Percentiles rank a stretch among this genome's conserved stretches.
phyloP scores from a whole-genome alignment of 1,140 invertebrate genomes.

The Drosophila asahinai region DNA sequence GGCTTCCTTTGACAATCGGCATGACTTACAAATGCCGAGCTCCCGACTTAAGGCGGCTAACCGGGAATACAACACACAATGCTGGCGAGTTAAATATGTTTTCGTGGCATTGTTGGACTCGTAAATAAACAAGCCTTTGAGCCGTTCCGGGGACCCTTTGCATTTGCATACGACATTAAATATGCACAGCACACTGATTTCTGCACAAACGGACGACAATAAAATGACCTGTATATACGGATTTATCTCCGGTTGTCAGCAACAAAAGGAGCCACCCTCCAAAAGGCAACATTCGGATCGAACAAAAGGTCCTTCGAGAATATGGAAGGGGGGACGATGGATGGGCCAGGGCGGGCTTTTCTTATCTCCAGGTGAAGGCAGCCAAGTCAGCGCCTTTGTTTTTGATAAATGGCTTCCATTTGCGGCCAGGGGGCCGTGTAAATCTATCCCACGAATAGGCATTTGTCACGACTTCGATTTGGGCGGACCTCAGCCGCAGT shows the following conservation, averaged over 20 bases:
- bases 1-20: conserved; percentile 36
- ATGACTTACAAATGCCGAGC: conserved; percentile 34
- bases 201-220: conserved; percentile 52
- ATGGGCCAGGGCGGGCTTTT: conserved; percentile 5
- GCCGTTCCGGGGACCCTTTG: conserved; percentile 44
- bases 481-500: too few relatives aligned
- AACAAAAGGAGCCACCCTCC: conserved; percentile 39
- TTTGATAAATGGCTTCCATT: conserved; percentile 74
- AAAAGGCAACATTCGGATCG: conserved; percentile 56
- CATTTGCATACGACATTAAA: conserved; percentile 80
- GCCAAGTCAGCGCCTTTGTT: conserved; percentile 68
- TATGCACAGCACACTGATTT: conserved; percentile 74
- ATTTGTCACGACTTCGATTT: conserved; percentile 65
- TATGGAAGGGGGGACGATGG: background rate
- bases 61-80: conserved; percentile 42
- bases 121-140: conserved; percentile 74
- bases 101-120: conserved; percentile 54
- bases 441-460: conserved; percentile 64
- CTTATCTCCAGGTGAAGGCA: conserved; percentile 64
- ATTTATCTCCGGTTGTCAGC: conserved; percentile 63
- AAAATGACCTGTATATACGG: conserved; percentile 69
- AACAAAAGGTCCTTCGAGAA: conserved; percentile 37
- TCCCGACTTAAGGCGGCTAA: conserved; percentile 17
- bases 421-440: conserved; percentile 54
- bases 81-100: conserved; percentile 52